Base-by-base conservation (phyloP, 92 coral and sea anemone species). In the Epizoanthus rinbou region DNA sequence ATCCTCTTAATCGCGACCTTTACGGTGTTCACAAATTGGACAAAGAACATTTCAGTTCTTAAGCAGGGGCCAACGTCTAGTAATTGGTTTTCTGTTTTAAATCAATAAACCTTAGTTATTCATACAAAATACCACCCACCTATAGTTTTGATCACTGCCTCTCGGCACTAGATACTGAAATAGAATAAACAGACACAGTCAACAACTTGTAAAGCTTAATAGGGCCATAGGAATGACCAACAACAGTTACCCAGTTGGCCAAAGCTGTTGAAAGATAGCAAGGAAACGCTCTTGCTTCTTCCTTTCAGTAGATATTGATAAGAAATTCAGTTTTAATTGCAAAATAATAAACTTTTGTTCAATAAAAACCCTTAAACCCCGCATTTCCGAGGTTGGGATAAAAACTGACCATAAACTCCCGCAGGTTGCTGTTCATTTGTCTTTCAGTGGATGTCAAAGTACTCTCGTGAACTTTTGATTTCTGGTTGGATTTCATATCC, bases 111-210 rank as follows among this genome's bases (percentile, higher is more conserved):
- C 50, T 4, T 5, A 14, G n/a, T 67, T 67, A 24, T 67, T 25
- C 22, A n/a, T n/a, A 66, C 72, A 31, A 65, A 67, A 17, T 33
- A n/a, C 73, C 73, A 67, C 47, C 73, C 72, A 18, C 47, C 73
- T 41, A 18, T 13, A 33, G 17, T 14, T 28, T n/a, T 11, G 19
- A 65, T 24, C 14, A 22, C 73, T n/a, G 18, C 73, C 47, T 67
- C 39, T 2, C 50, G 45, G 43, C 35, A 35, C 43, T 65, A 24
- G 4, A 21, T 33, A 17, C 50, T 0, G 39, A 19, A 33, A 67
- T 65, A 65, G 19, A 67, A 25, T 67, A 67, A 67, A 67, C 73
- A 33, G 9, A 50, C 16, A 50, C 54, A 37, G 43, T 37, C 5
- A 25, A 31, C 16, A 1, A 24, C 47, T 67, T 33, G 15, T 17